Evolutionary conservation across 2,797 vertebrate species (phyloP).

Genomic region (Cheracebus regulus): DNA sequence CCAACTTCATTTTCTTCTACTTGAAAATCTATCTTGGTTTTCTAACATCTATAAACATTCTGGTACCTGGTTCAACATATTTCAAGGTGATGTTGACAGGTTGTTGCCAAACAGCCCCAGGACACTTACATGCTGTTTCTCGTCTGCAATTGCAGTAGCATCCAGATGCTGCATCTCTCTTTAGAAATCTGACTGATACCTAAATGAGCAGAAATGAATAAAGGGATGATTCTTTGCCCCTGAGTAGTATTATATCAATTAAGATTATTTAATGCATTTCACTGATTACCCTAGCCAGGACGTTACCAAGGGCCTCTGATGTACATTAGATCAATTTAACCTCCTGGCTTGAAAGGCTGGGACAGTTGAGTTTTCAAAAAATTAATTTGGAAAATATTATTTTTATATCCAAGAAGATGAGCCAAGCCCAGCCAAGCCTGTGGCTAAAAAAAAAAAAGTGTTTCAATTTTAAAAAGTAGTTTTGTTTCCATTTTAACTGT

Average conservation of each 20-base stretch:
- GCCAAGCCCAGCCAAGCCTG: neutral
- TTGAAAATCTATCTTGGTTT: slow-evolving; percentile 8
- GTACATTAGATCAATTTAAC: neutral
- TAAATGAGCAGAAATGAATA: neutral
- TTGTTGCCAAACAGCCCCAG: neutral
- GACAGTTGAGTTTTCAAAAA: slow-evolving; percentile 56
- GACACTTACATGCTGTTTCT: neutral
- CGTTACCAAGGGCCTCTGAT: neutral
- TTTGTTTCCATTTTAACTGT: slow-evolving; percentile 47
- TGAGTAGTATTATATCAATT: neutral
- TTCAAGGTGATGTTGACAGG: neutral
- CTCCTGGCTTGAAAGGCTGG: neutral
- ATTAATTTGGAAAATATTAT: slow-evolving; percentile 62
- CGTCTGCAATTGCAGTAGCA: neutral
- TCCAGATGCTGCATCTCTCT: neutral
- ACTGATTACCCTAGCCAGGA: neutral
- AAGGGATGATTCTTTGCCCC: neutral
- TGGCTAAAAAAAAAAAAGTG: neutral
- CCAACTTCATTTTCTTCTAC: neutral
- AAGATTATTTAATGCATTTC: slow-evolving; percentile 27
- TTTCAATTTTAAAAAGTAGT: slow-evolving; percentile 23
- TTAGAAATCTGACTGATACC: neutral
- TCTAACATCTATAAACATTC: neutral
- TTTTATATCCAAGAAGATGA: slow-evolving; percentile 39
- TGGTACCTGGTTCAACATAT: neutral